A percentile compares a stretch with the other conserved stretches of the same genome.
These are phyloP conservation scores for Lemur catta DNA, from an alignment of 2,797 vertebrate species.

Conservation along the genomic window DNA sequence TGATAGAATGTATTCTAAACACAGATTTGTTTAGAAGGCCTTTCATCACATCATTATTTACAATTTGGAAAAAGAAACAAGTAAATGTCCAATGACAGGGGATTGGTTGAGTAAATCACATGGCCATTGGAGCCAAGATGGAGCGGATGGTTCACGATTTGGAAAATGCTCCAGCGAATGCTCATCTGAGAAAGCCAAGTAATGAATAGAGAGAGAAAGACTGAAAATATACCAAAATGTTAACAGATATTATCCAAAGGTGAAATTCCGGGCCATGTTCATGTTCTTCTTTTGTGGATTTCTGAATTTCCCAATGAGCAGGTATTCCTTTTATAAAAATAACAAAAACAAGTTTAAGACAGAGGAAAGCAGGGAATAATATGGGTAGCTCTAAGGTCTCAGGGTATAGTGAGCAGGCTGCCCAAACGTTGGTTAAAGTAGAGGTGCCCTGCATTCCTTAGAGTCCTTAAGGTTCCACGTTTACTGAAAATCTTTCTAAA, in stretches of 20 bases:
- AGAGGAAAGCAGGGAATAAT: not conserved
- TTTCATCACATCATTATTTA: not conserved
- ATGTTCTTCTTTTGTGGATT: not conserved
- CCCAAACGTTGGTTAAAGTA: rapidly evolving
- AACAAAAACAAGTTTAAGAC: not conserved
- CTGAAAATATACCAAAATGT: not conserved
- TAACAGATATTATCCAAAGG: not conserved
- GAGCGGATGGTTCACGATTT: not conserved
- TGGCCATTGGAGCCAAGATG: not conserved
- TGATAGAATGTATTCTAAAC: not conserved
- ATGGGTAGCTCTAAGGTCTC: not conserved
- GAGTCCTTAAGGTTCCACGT: not conserved
- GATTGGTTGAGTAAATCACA: not conserved
- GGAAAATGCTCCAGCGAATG: not conserved
- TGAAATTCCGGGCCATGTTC: not conserved
- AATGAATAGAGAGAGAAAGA: not conserved
- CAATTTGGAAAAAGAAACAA: not conserved
- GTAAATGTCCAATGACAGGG: not conserved
- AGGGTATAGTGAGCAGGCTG: not conserved
- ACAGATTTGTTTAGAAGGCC: not conserved
- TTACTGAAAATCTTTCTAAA: not conserved
- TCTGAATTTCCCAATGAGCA: not conserved
- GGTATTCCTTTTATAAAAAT: not conserved
- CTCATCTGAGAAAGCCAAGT: not conserved
- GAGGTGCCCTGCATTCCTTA: not conserved